phyloP scores from a whole-genome alignment of 2,797 vertebrate species.

The Acridotheres tristis region DNA sequence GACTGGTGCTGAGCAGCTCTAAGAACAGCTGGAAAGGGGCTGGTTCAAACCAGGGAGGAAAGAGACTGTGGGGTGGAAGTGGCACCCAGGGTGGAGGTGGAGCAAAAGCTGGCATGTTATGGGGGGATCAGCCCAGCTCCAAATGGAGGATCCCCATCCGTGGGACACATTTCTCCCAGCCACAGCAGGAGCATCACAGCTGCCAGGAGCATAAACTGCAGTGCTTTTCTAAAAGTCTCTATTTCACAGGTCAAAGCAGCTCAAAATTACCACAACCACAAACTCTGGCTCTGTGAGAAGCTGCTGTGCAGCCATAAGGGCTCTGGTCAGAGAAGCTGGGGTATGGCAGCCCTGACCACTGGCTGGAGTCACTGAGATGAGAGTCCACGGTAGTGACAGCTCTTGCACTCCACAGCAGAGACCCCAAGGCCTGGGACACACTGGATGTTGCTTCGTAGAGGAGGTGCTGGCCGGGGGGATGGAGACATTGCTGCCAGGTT shows the following conservation, averaged over 20 bases:
- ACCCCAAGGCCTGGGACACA: background rate
- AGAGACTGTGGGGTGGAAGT: background rate
- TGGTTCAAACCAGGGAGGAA: background rate
- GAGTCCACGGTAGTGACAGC: rapidly evolving
- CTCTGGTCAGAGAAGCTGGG: background rate
- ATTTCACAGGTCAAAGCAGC: background rate
- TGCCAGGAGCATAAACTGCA: background rate
- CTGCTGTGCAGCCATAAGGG: background rate
- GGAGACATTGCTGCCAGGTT: background rate
- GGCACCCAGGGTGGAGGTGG: background rate
- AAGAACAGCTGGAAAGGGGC: background rate
- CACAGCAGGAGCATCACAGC: background rate
- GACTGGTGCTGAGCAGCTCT: background rate
- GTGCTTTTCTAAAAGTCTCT: background rate
- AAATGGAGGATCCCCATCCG: rapidly evolving
- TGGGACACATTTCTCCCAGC: background rate
- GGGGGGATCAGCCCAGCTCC: background rate
- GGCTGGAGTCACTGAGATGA: background rate
- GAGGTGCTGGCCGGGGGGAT: background rate
- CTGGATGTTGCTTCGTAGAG: background rate
- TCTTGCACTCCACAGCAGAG: background rate
- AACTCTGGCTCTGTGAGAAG: background rate
- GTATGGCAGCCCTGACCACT: rapidly evolving
- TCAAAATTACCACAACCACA: background rate
- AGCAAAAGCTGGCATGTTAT: background rate